Evolutionary conservation across 2,113 vertebrate species (phyloP).

Genomic region (Sarotherodon lohbergeri): DNA sequence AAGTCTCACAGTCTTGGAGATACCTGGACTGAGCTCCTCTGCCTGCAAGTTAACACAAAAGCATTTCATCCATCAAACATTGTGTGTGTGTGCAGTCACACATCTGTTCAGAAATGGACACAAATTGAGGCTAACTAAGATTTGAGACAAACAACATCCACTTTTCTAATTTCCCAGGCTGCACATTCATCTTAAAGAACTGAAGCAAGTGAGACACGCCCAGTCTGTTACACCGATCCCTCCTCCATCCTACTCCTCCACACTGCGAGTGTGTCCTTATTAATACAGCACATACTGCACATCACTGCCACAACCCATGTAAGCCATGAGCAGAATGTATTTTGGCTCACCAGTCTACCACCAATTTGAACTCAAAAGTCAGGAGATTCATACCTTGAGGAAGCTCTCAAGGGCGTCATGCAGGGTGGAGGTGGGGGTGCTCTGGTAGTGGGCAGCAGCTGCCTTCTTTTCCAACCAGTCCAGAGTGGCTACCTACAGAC

Average conservation of each 20-base stretch:
- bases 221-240: not conserved
- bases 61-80: not conserved
- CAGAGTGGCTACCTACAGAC: slow-evolving; percentile 79
- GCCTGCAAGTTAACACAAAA: slow-evolving; percentile 51
- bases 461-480: slow-evolving; percentile 87
- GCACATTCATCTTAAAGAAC: not conserved
- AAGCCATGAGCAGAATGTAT: accelerated
- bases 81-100: not conserved
- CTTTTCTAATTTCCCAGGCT: not conserved
- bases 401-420: slow-evolving; percentile 87
- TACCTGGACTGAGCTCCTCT: slow-evolving; percentile 85
- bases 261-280: not conserved
- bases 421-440: slow-evolving; percentile 76
- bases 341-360: not conserved
- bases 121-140: accelerated
- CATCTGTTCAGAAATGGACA: not conserved
- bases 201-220: not conserved
- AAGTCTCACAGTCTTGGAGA: slow-evolving; percentile 83
- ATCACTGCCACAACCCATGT: not conserved
- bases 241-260: not conserved
- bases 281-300: not conserved
- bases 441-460: slow-evolving; percentile 79
- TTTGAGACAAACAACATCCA: not conserved
- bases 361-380: not conserved
- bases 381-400: slow-evolving; percentile 72